Evolutionary conservation across 1,140 invertebrate genomes (phyloP), one percentile per base, ranked within the genome.

Genomic region (Diplogasteroides magnus): DNA sequence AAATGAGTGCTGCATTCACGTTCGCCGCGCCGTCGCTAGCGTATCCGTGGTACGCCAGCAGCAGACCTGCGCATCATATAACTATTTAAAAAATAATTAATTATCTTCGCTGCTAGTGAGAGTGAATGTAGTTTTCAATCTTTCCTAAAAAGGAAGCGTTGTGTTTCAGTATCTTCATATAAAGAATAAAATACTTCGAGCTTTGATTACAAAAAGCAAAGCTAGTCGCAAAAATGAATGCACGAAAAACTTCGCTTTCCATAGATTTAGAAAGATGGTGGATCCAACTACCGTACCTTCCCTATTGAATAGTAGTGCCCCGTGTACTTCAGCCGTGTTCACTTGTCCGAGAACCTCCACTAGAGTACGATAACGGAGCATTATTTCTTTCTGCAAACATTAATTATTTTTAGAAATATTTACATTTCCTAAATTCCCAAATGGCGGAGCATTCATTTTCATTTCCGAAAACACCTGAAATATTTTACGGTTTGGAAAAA

Each of bases 281-380:
- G 15, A 61, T 14, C 60, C 15, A 14, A 61, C 14, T 61, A n/a
- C n/a, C 37, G 37, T 48, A 48, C 74, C 74, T 56, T 76, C 73
- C 23, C 71, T 71, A 37, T 76, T 75, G 61, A 76, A 77, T n/a
- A 77, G 76, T 15, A 77, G 31, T 2, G 74, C 64, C 11, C 69
- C 76, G n/a, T 31, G 32, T 15, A 77, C 68, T 0, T 67, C 76
- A 15, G 27, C 25, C 1, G 61, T 67, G 59, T 73, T 69, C 26
- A 57, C 75, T 32, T 75, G 62, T 13, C 66, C 68, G n/a, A 77
- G 62, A n/a, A 71, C 61, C 37, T 61, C 68, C 15, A 76, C 65
- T 2, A 77, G 31, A 23, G 76, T 70, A 32, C 61, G 74, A 23
- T 78, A 67, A 28, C 73, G 75, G 25, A 77, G 63, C 75, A 77